Percentiles rank a stretch among this genome's conserved stretches.
Conservation (phyloP, 2,797 vertebrate species). For the Epinephelus malabaricus region DNA sequence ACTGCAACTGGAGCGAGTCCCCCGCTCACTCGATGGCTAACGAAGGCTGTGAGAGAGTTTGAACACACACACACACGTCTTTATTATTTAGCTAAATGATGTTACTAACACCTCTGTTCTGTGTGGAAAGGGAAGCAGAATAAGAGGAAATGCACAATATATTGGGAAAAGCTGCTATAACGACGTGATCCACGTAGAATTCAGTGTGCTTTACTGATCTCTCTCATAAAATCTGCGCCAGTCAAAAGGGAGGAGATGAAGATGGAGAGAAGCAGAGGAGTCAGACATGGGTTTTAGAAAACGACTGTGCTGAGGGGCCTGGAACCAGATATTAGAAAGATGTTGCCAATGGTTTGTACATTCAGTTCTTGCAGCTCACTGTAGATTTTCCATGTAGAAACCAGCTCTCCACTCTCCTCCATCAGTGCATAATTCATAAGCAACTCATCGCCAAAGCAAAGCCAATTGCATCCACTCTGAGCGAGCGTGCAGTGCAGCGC, state of each 20-base stretch:
- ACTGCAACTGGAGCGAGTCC: slow-evolving; percentile 49
- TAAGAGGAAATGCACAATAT: slow-evolving; percentile 31
- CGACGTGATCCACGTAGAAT: slow-evolving; percentile 60
- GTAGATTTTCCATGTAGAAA: slow-evolving; percentile 38
- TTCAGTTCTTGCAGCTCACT: slow-evolving; percentile 37
- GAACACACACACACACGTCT: slow-evolving; percentile 38
- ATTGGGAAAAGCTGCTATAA: slow-evolving; percentile 47
- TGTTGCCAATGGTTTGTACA: slow-evolving; percentile 35
- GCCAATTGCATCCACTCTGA: slow-evolving; percentile 66
- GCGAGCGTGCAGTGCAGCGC: slow-evolving; percentile 50
- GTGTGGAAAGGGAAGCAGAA: slow-evolving; percentile 25
- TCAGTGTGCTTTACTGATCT: slow-evolving; percentile 40
- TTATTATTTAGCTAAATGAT: slow-evolving; percentile 51
- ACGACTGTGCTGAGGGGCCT: slow-evolving; percentile 18
- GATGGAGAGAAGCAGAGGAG: slow-evolving; percentile 21
- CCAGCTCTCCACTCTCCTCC: slow-evolving; percentile 39
- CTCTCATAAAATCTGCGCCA: slow-evolving; percentile 25
- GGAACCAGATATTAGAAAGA: slow-evolving; percentile 23
- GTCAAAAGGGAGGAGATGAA: slow-evolving; percentile 24
- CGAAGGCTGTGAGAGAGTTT: slow-evolving; percentile 29
- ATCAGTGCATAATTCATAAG: slow-evolving; percentile 77
- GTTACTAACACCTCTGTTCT: slow-evolving; percentile 28
- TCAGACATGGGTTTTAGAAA: slow-evolving; percentile 34
- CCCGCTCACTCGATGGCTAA: slow-evolving; percentile 42
- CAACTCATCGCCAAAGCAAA: slow-evolving; percentile 61